A percentile compares a stretch with the other conserved stretches of the same genome.
Conservation (phyloP, 2,113 vertebrate species). For the Genyomyrus donnyi region DNA sequence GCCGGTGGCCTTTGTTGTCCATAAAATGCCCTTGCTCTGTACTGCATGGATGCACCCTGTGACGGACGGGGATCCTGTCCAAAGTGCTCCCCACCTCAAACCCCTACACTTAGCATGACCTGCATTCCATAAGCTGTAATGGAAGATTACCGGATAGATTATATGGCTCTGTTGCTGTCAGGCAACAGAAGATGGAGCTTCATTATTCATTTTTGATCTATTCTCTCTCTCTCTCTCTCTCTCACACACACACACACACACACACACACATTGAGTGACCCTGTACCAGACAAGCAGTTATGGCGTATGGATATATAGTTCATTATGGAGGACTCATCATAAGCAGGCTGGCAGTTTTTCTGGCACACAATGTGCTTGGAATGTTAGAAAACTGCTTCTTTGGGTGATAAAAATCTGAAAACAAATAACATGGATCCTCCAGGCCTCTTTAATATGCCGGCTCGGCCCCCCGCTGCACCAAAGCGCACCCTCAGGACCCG, state of each 20-base stretch:
- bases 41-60: not conserved
- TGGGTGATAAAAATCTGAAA: slow-evolving; percentile 29
- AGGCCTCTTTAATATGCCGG: slow-evolving; percentile 28
- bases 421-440: slow-evolving; percentile 28
- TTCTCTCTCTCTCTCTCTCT: not conserved
- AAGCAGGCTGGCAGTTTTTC: not conserved
- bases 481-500: slow-evolving; percentile 16
- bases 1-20: not conserved
- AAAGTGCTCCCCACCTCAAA: not conserved
- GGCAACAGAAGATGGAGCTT: not conserved
- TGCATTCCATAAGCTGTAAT: not conserved
- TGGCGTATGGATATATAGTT: not conserved
- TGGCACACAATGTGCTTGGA: not conserved
- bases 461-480: slow-evolving; percentile 21
- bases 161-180: not conserved
- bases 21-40: not conserved
- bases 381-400: not conserved
- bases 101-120: not conserved
- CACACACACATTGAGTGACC: not conserved
- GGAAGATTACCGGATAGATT: not conserved
- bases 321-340: not conserved
- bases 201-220: not conserved
- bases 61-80: not conserved
- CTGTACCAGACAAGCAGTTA: not conserved
- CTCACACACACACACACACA: not conserved